Evolutionary conservation across 2,113 vertebrate species (phyloP).

Genomic region (Bagarius yarrelli): DNA sequence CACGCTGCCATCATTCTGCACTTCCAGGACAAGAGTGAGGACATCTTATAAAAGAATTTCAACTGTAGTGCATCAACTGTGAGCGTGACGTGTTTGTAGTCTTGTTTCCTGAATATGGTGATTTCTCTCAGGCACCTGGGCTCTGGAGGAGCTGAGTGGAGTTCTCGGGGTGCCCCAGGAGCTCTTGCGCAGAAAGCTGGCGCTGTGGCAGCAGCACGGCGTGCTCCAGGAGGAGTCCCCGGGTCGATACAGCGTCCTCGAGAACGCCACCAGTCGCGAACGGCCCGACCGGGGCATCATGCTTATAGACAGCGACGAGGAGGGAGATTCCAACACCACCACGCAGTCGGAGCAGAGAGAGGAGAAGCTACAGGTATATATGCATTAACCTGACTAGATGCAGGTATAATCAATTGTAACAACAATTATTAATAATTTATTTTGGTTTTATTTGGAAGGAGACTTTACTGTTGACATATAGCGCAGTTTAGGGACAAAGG

Average conservation of each 20-base stretch:
- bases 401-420: no score
- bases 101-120: neutral
- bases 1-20: conserved; percentile 93
- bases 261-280: conserved; percentile 84
- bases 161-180: conserved; percentile 84
- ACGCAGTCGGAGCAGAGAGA: conserved; percentile 96
- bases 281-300: conserved; percentile 81
- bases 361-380: conserved; percentile 90
- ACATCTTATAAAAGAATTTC: no score
- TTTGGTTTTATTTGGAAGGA: neutral
- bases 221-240: conserved; percentile 85
- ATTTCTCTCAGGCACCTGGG: conserved; percentile 78
- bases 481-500: no score
- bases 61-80: neutral
- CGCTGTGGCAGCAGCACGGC: conserved; percentile 94
- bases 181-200: conserved; percentile 85
- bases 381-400: neutral
- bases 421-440: no score
- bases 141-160: conserved; percentile 83
- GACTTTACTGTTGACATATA: neutral
- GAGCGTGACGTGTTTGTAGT: neutral
- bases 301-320: conserved; percentile 92
- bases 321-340: conserved; percentile 93
- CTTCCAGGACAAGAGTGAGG: conserved; percentile 83
- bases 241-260: conserved; percentile 82